Evolutionary conservation across 2,113 vertebrate species (phyloP).

Genomic region (Saguinus imperator): DNA sequence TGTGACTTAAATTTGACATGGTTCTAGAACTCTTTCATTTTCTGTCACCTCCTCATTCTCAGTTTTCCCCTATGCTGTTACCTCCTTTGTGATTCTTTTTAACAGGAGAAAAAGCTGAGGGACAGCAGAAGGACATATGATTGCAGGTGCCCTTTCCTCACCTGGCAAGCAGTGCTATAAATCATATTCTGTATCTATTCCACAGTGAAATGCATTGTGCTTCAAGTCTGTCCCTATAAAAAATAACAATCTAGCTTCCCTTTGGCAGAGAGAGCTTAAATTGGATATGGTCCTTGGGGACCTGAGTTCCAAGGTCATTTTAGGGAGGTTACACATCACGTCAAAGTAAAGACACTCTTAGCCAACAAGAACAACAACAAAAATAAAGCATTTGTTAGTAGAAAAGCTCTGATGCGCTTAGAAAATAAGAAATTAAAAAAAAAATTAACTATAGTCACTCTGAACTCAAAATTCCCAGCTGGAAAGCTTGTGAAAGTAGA

Average conservation of each 20-base stretch:
- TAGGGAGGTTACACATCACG: background rate
- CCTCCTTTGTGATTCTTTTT: constrained; percentile 8
- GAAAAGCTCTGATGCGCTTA: background rate
- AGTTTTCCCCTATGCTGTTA: background rate
- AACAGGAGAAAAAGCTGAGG: constrained; percentile 1
- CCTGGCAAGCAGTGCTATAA: constrained; percentile 12
- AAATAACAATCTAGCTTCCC: constrained; percentile 28
- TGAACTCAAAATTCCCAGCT: constrained; percentile 73
- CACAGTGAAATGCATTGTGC: constrained; percentile 9
- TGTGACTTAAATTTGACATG: background rate
- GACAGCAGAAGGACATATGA: background rate
- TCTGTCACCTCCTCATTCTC: background rate
- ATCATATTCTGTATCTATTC: constrained; percentile 43
- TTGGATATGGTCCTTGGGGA: constrained; percentile 33
- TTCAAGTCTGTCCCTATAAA: constrained; percentile 36
- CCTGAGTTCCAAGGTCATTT: constrained; percentile 51
- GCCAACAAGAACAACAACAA: background rate
- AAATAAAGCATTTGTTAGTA: background rate
- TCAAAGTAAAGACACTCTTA: background rate
- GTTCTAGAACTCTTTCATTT: background rate
- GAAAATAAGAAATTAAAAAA: constrained; percentile 70
- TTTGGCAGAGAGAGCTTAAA: constrained; percentile 32
- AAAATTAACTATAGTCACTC: constrained; percentile 64
- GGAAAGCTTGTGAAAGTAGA: constrained; percentile 77
- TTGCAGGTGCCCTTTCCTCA: constrained; percentile 35